phyloP scores from a whole-genome alignment of 2,888 invertebrate species.

The Macrophya alboannulata region DNA sequence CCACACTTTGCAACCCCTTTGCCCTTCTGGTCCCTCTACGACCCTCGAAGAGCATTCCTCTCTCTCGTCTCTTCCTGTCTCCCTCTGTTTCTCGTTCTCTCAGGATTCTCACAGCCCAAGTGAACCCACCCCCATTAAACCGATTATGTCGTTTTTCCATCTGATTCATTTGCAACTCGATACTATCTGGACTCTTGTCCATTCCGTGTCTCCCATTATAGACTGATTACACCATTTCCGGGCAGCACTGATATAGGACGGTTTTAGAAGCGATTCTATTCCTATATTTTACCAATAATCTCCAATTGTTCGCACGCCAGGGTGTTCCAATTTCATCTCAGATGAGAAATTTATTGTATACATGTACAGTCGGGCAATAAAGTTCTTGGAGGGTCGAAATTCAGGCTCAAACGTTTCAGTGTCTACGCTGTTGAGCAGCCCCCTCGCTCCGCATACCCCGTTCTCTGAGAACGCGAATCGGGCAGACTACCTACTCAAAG shows the following conservation, averaged over 20 bases:
- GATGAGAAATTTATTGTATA: not conserved
- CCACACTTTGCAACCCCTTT: slow-evolving; percentile 58
- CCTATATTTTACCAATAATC: slow-evolving; percentile 22
- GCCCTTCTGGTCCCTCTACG: slow-evolving; percentile 48
- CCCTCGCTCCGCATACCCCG: too few relatives aligned
- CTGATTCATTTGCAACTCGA: slow-evolving; percentile 52
- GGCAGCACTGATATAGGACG: slow-evolving; percentile 18
- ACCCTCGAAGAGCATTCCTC: slow-evolving; percentile 56
- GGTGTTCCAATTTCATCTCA: slow-evolving; percentile 13
- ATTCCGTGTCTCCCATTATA: slow-evolving; percentile 46
- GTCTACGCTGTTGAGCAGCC: too few relatives aligned
- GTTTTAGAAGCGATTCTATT: slow-evolving; percentile 24
- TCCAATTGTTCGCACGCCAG: slow-evolving; percentile 36
- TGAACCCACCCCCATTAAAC: slow-evolving; percentile 55
- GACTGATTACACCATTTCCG: slow-evolving; percentile 35
- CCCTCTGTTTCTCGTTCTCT: not conserved
- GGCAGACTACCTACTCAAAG: too few relatives aligned
- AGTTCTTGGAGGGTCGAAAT: too few relatives aligned
- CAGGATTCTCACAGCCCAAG: not conserved
- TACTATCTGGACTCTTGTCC: slow-evolving; percentile 40
- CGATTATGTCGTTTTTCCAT: slow-evolving; percentile 60
- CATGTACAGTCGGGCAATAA: too few relatives aligned
- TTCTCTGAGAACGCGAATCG: too few relatives aligned
- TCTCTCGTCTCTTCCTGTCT: slow-evolving; percentile 47
- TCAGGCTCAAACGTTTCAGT: too few relatives aligned